Conservation (phyloP, 2,888 invertebrate species). For the Polylopha cassiicola region DNA sequence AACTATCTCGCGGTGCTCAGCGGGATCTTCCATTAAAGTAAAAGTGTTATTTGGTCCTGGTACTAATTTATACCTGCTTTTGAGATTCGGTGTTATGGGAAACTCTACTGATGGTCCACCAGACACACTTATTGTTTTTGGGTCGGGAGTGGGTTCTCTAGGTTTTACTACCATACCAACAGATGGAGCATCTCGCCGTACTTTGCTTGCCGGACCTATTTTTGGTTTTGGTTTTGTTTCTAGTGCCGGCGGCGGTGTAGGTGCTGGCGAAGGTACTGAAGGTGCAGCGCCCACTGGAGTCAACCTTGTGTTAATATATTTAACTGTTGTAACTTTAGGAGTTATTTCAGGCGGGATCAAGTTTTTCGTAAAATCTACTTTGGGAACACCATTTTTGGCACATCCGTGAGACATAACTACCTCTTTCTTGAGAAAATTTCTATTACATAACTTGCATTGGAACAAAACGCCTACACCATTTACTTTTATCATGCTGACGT, state of each 20-base stretch:
- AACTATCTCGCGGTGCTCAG: neutral
- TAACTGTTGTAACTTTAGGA: slow-evolving; percentile 55
- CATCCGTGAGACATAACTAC: slow-evolving; percentile 61
- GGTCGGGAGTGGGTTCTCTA: slow-evolving; percentile 21
- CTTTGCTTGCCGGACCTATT: slow-evolving; percentile 64
- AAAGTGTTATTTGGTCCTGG: slow-evolving; percentile 66
- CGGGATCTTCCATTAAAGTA: slow-evolving; percentile 52
- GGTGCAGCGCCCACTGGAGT: slow-evolving; percentile 37
- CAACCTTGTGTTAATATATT: slow-evolving; percentile 58
- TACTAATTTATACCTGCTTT: slow-evolving; percentile 56
- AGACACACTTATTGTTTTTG: slow-evolving; percentile 13
- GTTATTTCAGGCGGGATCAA: slow-evolving; percentile 46
- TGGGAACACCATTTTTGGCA: slow-evolving; percentile 58
- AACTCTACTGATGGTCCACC: slow-evolving; percentile 40
- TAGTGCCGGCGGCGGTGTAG: slow-evolving; percentile 26
- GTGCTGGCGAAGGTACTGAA: slow-evolving; percentile 30
- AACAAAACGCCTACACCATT: slow-evolving; percentile 66
- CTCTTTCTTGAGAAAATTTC: slow-evolving; percentile 65
- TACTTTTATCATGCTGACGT: slow-evolving; percentile 65
- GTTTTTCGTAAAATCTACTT: slow-evolving; percentile 42
- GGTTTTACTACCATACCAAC: slow-evolving; percentile 27
- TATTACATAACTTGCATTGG: slow-evolving; percentile 67
- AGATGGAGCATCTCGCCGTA: slow-evolving; percentile 32
- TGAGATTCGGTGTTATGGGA: slow-evolving; percentile 45
- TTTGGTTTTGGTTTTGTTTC: slow-evolving; percentile 44